Percentiles rank a stretch among this genome's conserved stretches.
Conservation (phyloP, 1,140 invertebrate genomes). For the Pseudomyrmex cubaensis region DNA sequence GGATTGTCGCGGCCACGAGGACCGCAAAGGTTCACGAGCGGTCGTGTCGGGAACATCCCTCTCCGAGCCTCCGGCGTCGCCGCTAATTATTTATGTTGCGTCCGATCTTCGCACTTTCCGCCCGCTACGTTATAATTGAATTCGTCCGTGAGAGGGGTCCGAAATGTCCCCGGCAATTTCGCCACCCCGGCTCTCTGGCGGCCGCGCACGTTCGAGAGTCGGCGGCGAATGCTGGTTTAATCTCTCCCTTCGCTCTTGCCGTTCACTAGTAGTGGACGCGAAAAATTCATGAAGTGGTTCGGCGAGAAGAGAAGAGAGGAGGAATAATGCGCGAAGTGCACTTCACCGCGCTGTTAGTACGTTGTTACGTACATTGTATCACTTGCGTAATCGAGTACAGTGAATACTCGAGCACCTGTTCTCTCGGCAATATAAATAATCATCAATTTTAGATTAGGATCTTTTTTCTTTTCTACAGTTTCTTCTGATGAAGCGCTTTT, state of each 20-base stretch:
- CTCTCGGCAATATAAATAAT: too few relatives aligned
- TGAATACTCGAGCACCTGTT: too few relatives aligned
- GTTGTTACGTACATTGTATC: too few relatives aligned
- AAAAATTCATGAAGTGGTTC: not conserved
- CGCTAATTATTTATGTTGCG: slow-evolving; percentile 72
- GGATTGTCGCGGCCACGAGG: slow-evolving; percentile 69
- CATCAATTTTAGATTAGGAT: too few relatives aligned
- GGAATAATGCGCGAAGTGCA: not conserved
- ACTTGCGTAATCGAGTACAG: too few relatives aligned
- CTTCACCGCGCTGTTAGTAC: not conserved
- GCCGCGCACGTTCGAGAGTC: slow-evolving; percentile 5
- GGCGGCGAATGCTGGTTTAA: not conserved
- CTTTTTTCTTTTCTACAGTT: too few relatives aligned
- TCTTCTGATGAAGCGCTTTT: too few relatives aligned
- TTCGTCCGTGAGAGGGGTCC: slow-evolving; percentile 52
- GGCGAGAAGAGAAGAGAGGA: not conserved
- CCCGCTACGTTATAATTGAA: slow-evolving; percentile 67
- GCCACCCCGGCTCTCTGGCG: not conserved
- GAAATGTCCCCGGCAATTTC: slow-evolving; percentile 61
- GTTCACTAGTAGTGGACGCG: not conserved
- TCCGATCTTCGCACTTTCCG: slow-evolving; percentile 56
- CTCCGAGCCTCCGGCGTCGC: slow-evolving; percentile 37
- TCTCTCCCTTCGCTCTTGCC: not conserved
- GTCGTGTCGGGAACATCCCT: slow-evolving; percentile 10
- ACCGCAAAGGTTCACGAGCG: slow-evolving; percentile 67